A percentile compares a stretch with the other conserved stretches of the same genome.
Conservation (phyloP, 2,797 vertebrate species). For the Rhinophrynus dorsalis region DNA sequence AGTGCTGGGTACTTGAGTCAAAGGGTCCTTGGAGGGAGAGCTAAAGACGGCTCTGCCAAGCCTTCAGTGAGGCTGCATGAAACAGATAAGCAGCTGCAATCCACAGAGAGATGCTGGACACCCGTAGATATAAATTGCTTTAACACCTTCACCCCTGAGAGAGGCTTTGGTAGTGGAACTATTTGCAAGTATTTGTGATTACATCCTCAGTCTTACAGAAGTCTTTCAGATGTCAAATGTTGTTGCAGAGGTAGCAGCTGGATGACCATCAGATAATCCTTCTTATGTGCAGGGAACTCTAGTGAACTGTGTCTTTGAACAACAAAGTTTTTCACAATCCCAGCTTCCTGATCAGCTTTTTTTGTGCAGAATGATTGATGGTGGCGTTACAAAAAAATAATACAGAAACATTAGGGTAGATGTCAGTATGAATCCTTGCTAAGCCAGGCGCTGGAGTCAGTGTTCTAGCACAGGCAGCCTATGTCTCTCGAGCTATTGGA, state of each 20-base stretch:
- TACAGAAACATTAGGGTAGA: no score
- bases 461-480: no score
- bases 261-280: constrained; percentile 35
- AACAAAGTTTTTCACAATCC: not conserved
- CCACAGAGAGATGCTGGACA: constrained; percentile 34
- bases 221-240: constrained; percentile 19
- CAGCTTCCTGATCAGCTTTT: constrained; percentile 1
- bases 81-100: constrained; percentile 44
- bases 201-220: constrained; percentile 15
- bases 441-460: no score
- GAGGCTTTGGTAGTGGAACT: constrained; percentile 33
- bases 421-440: no score
- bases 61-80: constrained; percentile 45
- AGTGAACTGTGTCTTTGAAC: constrained; percentile 32
- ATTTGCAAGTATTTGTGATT: constrained; percentile 30
- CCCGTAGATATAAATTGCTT: constrained; percentile 46
- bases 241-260: not conserved
- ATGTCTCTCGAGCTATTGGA: no score
- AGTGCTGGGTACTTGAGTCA: constrained; percentile 38
- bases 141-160: constrained; percentile 48
- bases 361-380: not conserved
- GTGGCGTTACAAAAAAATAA: constrained; percentile 7
- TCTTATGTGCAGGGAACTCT: not conserved
- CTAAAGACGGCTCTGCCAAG: constrained; percentile 37
- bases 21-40: constrained; percentile 39